These are phyloP conservation scores for Drosophila burlai DNA, from an alignment of 1,140 invertebrate genomes.

Conservation along the genomic window DNA sequence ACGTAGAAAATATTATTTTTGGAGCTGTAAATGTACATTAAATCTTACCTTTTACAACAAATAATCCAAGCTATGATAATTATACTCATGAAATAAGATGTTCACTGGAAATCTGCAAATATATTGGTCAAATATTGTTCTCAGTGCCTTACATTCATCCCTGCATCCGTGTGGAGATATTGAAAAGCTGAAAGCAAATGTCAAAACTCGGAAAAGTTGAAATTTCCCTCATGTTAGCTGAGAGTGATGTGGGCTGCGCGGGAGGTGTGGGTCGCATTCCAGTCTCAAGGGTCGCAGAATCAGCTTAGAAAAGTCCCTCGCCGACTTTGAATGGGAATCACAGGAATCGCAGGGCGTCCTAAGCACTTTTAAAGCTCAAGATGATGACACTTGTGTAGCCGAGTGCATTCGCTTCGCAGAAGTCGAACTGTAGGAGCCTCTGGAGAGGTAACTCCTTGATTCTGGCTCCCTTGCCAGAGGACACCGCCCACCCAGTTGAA, in stretches of 20 bases:
- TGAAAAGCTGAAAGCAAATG: conserved; percentile 65
- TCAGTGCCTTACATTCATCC: conserved; percentile 6
- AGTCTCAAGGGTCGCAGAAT: conserved; percentile 67
- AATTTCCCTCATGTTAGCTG: conserved; percentile 17
- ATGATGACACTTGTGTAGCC: conserved; percentile 63
- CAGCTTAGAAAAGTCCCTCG: conserved; percentile 58
- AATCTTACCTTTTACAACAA: not conserved
- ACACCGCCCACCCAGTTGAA: conserved; percentile 35
- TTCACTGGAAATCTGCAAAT: not conserved
- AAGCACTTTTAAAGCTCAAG: conserved; percentile 54
- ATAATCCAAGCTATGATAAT: not conserved
- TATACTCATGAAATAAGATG: not conserved
- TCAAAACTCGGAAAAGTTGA: conserved; percentile 66
- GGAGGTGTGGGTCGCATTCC: not conserved
- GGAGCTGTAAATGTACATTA: not conserved
- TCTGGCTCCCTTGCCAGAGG: not conserved
- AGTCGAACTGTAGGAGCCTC: conserved; percentile 6
- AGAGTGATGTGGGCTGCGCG: not conserved
- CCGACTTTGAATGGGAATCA: conserved; percentile 46
- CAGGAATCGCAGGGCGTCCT: conserved; percentile 40
- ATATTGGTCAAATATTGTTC: not conserved
- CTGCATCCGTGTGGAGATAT: not conserved
- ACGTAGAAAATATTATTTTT: too few species aligned
- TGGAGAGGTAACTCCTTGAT: not conserved
- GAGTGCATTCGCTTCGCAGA: conserved; percentile 11